Evolutionary conservation across 2,797 vertebrate genomes (phyloP).

Genomic region (Hyperoplus immaculatus): DNA sequence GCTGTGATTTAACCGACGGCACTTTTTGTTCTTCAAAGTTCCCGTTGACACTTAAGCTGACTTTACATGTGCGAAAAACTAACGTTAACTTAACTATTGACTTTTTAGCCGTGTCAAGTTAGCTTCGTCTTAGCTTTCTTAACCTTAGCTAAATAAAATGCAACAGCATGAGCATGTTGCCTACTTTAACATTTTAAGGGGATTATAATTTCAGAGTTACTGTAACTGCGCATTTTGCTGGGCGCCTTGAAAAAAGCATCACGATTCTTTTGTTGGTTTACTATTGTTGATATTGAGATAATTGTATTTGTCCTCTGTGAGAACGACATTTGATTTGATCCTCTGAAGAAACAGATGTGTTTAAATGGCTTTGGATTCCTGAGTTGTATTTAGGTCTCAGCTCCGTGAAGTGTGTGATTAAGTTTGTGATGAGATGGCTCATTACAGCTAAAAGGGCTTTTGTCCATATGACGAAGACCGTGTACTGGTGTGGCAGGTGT

Average conservation of each 20-base stretch:
- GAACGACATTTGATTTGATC: background rate
- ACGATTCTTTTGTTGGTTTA: background rate
- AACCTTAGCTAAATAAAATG: background rate
- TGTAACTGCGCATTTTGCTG: background rate
- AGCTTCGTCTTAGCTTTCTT: background rate
- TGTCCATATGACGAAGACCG: background rate
- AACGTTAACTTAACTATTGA: background rate
- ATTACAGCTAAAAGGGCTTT: background rate
- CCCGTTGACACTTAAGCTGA: background rate
- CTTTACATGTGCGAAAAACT: background rate
- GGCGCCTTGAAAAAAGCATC: background rate
- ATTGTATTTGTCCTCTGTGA: background rate
- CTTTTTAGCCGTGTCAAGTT: slow-evolving; percentile 3
- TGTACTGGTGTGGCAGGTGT: background rate
- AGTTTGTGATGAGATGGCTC: background rate
- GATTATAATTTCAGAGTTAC: too few relatives aligned
- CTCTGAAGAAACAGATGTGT: background rate
- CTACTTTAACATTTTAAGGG: fast-evolving
- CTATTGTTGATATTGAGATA: background rate
- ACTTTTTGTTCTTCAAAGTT: fast-evolving
- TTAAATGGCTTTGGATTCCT: background rate
- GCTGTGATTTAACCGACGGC: background rate
- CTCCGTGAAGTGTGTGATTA: background rate
- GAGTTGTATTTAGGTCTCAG: background rate
- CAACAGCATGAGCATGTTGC: background rate